phyloP scores from a whole-genome alignment of 2,113 vertebrate species.

The Xenopus tropicalis region DNA sequence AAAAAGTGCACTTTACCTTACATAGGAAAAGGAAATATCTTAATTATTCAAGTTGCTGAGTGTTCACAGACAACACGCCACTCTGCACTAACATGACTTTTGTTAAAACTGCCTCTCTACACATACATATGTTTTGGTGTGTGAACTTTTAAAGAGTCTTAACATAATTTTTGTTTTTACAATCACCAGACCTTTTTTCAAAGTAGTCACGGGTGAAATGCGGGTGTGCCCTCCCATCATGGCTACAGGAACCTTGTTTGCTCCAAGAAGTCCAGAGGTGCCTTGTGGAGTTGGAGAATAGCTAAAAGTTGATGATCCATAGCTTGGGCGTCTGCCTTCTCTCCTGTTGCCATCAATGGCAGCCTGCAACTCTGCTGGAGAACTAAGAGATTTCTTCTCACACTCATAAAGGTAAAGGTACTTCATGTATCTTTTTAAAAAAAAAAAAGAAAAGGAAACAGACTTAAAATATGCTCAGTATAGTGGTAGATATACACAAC shows the following conservation, averaged over 20 bases:
- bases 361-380: slow-evolving; percentile 88
- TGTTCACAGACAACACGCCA: too few species aligned
- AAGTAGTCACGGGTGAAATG: slow-evolving; percentile 62
- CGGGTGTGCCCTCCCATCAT: slow-evolving; percentile 71
- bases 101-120: too few species aligned
- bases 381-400: slow-evolving; percentile 92
- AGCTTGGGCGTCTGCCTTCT: slow-evolving; percentile 90
- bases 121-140: too few species aligned
- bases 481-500: neutral
- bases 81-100: too few species aligned
- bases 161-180: too few species aligned
- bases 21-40: too few species aligned
- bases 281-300: slow-evolving; percentile 65
- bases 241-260: slow-evolving; percentile 78
- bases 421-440: slow-evolving; percentile 95
- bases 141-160: too few species aligned
- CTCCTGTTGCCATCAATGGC: slow-evolving; percentile 94
- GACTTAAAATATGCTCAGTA: neutral
- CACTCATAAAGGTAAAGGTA: slow-evolving; percentile 96
- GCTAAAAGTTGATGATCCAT: slow-evolving; percentile 85
- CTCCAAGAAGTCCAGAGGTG: slow-evolving; percentile 63
- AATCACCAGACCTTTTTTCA: slow-evolving; percentile 77
- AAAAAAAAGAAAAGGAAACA: slow-evolving; percentile 6
- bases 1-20: too few species aligned
- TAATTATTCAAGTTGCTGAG: too few species aligned